These are phyloP conservation scores for Entomobrya proxima DNA, from an alignment of 2,888 invertebrate genomes.

Conservation along the genomic window DNA sequence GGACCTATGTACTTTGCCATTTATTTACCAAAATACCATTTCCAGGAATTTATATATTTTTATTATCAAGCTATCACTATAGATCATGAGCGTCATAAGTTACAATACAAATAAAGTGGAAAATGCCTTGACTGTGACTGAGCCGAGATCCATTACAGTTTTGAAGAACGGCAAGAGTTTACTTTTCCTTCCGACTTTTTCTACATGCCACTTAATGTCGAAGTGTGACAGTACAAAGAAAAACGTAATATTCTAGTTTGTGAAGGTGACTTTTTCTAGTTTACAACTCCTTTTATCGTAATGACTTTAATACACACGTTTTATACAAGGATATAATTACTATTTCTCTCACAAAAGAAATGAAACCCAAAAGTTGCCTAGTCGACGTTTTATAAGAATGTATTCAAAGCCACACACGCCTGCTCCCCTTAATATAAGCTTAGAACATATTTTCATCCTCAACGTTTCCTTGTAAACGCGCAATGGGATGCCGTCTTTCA, in stretches of 20 bases:
- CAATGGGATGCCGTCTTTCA: conserved; percentile 44
- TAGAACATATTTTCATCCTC: neutral
- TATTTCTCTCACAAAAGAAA: conserved; percentile 33
- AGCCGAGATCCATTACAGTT: conserved; percentile 22
- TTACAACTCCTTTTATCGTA: neutral
- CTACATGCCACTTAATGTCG: neutral
- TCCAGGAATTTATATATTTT: no score
- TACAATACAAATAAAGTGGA: conserved; percentile 37
- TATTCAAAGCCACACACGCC: neutral
- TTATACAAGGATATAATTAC: conserved; percentile 42
- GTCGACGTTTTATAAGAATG: neutral
- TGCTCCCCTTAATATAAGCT: neutral
- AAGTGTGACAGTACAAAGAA: neutral
- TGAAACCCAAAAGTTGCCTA: conserved; percentile 5
- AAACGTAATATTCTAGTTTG: conserved; percentile 15
- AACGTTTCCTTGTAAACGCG: neutral
- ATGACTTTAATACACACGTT: conserved; percentile 39
- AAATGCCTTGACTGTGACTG: conserved; percentile 21
- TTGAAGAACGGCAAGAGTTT: neutral
- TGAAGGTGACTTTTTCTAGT: neutral
- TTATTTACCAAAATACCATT: neutral
- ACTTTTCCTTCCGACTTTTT: neutral
- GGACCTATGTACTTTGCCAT: neutral
- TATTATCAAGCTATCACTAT: conserved; percentile 1
- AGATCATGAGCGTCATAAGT: neutral